Base-by-base conservation (phyloP, 2,888 invertebrate genomes). In the Pterostichus madidus region DNA sequence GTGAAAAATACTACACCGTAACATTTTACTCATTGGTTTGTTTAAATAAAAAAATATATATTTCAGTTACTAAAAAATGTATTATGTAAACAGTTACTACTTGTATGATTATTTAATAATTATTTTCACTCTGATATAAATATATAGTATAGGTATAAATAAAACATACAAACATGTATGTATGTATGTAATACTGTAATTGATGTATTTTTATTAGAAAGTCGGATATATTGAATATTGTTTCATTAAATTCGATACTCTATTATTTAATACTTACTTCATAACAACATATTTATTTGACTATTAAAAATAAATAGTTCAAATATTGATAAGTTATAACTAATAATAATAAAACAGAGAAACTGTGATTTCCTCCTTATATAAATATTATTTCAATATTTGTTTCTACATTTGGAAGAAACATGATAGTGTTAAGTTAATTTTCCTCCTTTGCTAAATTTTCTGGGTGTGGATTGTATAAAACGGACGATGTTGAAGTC, bases 381-480 rank as follows among this genome's bases (percentile, higher is more conserved):
- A 59, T 15, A 13, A n/a, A n/a, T 0, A 52, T 39, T 59, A 24
- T 59, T 11, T 17, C 31, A 31, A 8, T 52, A 52, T n/a, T n/a
- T 59, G 24, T 17, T 5, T 5, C 15, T 17, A 56, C 24, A 24
- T 24, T n/a, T n/a, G n/a, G n/a, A n/a, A n/a, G 8, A 0, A 5
- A 24, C 6, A 59, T 59, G 10, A 24, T 5, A 56, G 56, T 8
- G 31, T 24, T 13, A 56, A 8, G 11, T 7, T 17, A 31, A 11
- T 4, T 59, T 59, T 59, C 31, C 59, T 0, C 31, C 8, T 8
- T 17, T 59, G 8, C 31, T 17, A 59, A 2, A 11, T 24, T 1
- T 59, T 53, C 53, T 53, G 24, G 59, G 59, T 31, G 59, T 31
- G 31, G 32, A 13, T 64, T 64, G 35, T 35, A 39, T 64, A 64